These are phyloP conservation scores for Myodes glareolus DNA, from an alignment of 2,113 vertebrate species.

Conservation along the genomic window DNA sequence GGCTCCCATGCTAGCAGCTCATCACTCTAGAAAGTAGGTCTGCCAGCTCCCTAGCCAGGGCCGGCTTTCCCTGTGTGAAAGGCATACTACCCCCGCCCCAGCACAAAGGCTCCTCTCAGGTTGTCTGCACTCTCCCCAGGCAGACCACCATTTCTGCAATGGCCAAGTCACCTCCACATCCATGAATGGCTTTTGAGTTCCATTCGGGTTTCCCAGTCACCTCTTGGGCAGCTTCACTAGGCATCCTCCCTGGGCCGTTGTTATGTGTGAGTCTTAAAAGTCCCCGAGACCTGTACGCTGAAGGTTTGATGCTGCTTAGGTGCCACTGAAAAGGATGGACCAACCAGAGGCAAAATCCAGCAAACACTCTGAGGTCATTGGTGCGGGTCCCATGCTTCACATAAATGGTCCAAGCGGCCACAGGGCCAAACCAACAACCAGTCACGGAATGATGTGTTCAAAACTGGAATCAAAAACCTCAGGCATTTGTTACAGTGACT, in stretches of 20 bases:
- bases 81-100: background rate
- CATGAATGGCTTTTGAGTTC: background rate
- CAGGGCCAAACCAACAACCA: background rate
- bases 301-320: background rate
- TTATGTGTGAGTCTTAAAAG: background rate
- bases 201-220: background rate
- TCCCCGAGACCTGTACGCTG: background rate
- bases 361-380: background rate
- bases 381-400: too few relatives aligned
- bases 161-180: background rate
- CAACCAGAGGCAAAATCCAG: background rate
- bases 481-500: background rate
- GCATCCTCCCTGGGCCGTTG: background rate
- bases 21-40: background rate
- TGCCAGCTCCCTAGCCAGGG: too few relatives aligned
- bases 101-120: too few relatives aligned
- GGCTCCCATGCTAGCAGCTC: background rate
- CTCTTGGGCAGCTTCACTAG: background rate
- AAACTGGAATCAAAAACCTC: background rate
- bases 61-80: background rate
- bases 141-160: rapidly evolving
- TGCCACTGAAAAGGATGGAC: too few relatives aligned
- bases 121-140: too few relatives aligned
- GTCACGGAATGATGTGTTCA: too few relatives aligned
- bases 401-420: background rate